phyloP scores from a whole-genome alignment of 2,113 vertebrate genomes.

The Dermatemys mawii region DNA sequence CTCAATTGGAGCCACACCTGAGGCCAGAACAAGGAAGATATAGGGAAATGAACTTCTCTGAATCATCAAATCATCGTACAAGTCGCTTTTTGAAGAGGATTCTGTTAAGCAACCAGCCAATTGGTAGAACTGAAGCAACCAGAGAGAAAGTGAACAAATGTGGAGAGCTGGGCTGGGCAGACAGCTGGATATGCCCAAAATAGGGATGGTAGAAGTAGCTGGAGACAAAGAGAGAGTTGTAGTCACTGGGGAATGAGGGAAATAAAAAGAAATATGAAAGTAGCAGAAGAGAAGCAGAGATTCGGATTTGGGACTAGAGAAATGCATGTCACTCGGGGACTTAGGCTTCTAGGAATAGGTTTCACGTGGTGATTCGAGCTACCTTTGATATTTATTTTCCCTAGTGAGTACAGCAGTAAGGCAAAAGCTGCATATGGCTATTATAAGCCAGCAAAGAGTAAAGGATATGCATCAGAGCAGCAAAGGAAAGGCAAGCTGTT shows the following conservation, averaged over 20 bases:
- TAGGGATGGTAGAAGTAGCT: not conserved
- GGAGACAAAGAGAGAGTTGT: not conserved
- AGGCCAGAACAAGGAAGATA: not conserved
- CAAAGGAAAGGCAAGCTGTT: not conserved
- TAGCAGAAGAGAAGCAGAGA: not conserved
- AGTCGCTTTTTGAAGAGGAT: not conserved
- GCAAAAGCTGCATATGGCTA: not conserved
- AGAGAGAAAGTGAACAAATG: not conserved
- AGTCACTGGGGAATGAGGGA: not conserved
- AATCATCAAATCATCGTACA: no score
- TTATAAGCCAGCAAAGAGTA: not conserved
- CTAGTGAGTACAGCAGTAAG: not conserved
- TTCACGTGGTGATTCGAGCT: not conserved
- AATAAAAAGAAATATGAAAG: not conserved
- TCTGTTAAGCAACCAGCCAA: not conserved
- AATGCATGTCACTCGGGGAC: not conserved
- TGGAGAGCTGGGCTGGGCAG: accelerated
- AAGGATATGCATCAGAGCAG: not conserved
- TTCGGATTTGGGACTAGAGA: not conserved
- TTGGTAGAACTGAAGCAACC: not conserved
- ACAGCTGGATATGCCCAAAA: not conserved
- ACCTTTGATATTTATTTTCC: not conserved
- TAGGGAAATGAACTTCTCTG: not conserved
- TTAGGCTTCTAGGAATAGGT: not conserved
- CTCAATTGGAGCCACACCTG: no score